Evolutionary conservation across 1,140 invertebrate genomes (phyloP), one percentile per base, ranked within the genome.

Genomic region (Drosophila teissieri): DNA sequence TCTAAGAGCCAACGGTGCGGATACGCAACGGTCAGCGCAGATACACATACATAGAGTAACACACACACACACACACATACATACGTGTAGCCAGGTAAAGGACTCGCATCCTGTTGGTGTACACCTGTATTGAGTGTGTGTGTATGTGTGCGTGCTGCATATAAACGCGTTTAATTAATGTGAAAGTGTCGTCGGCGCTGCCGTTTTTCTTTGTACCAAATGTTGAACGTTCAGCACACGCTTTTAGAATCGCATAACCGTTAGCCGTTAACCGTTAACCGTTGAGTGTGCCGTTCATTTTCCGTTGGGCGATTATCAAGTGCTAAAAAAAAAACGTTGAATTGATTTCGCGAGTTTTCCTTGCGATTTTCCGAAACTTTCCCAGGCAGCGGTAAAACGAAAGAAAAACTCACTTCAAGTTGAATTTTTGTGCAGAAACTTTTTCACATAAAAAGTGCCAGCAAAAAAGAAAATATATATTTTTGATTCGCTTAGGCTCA

Each of bases 121-220:
- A 52, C 61, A 45, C 56, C 51, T 77, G 61, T 63, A 15, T 22
- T 19, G 69, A 31, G 15, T 45, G 69, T 37, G 15, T 45, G 63
- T 45, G 10, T 45, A 10, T 55, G 56, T 45, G 22, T 55, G 39
- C 61, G 55, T 68, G 45, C 45, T 88, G 83, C 70, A 76, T 76
- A 86, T 76, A 79, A 83, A 89, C 80, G 79, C 84, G 83, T 89
- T 88, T 88, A 88, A 88, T 89, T 88, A 89, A 80, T 88, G 72
- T 82, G 68, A 88, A 89, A 88, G 76, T 88, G 83, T 83, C 76
- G 65, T 44, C 61, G 67, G 54, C 60, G 60, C 51, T 40, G 52
- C 10, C 51, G 34, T 27, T 58, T 55, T 67, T 55, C 72, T 64
- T 69, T 81, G 52, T 63, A 55, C 31, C 31, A 31, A 31, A 31